Conservation (phyloP, 2,113 vertebrate genomes). For the Zosterops borbonicus region DNA sequence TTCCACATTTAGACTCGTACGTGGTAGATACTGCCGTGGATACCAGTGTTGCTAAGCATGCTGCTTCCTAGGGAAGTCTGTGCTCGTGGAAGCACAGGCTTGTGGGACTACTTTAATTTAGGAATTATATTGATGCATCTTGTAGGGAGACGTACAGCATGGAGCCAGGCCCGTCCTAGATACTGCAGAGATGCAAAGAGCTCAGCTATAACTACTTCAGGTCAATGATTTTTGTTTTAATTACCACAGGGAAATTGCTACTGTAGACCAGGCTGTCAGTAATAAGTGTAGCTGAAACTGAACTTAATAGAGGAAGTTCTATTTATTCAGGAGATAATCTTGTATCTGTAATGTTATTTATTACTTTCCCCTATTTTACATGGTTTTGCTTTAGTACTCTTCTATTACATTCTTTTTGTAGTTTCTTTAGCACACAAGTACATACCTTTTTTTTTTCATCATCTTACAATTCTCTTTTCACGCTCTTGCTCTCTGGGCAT, state of each 20-base stretch:
- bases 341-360: not conserved
- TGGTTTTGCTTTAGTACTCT: not conserved
- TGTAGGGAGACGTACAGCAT: not conserved
- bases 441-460: not conserved
- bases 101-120: not conserved
- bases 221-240: not conserved
- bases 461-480: not conserved
- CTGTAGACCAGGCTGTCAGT: not conserved
- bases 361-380: not conserved
- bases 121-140: not conserved
- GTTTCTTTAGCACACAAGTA: not conserved
- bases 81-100: not conserved
- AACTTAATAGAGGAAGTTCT: not conserved
- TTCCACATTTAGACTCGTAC: constrained; percentile 5
- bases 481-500: not conserved
- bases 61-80: constrained; percentile 13
- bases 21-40: not conserved
- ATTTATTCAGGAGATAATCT: not conserved
- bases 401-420: not conserved
- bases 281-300: not conserved
- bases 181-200: not conserved
- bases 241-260: not conserved
- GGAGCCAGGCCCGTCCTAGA: not conserved
- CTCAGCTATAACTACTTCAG: not conserved
- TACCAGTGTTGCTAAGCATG: constrained; percentile 31